These are phyloP conservation scores for Drosophila virilis DNA, from an alignment of 1,140 invertebrate genomes.

Conservation along the genomic window DNA sequence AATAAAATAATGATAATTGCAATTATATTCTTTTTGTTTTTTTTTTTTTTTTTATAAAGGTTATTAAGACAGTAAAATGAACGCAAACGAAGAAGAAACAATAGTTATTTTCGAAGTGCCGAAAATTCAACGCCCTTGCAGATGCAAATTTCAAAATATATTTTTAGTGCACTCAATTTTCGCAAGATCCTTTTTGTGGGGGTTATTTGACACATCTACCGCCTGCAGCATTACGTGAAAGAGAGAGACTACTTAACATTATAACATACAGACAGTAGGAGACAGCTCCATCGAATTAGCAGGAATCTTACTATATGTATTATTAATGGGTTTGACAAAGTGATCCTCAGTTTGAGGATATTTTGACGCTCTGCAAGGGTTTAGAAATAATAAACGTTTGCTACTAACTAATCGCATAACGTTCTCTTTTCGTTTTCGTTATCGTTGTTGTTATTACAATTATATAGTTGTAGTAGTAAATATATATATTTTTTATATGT, in stretches of 20 bases:
- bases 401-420: conserved; percentile 63
- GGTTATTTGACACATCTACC: no score
- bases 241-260: neutral
- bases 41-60: no score
- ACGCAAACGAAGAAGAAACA: conserved; percentile 19
- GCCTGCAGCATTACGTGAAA: no score
- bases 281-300: no score
- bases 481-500: neutral
- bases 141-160: neutral
- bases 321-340: neutral
- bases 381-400: conserved; percentile 31
- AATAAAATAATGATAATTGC: conserved; percentile 53
- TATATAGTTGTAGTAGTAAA: neutral
- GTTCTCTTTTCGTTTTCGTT: conserved; percentile 1
- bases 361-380: neutral
- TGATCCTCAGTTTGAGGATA: no score
- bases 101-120: neutral
- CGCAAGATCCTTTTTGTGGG: no score
- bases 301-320: neutral
- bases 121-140: neutral
- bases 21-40: conserved; percentile 32
- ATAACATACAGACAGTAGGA: neutral
- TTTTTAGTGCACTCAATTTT: neutral
- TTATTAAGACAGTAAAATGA: conserved; percentile 25
- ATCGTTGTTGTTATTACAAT: neutral